Evolutionary conservation across 2,888 invertebrate species (phyloP), one percentile per base, ranked within the genome.

Genomic region (Dryocosmus kuriphilus): DNA sequence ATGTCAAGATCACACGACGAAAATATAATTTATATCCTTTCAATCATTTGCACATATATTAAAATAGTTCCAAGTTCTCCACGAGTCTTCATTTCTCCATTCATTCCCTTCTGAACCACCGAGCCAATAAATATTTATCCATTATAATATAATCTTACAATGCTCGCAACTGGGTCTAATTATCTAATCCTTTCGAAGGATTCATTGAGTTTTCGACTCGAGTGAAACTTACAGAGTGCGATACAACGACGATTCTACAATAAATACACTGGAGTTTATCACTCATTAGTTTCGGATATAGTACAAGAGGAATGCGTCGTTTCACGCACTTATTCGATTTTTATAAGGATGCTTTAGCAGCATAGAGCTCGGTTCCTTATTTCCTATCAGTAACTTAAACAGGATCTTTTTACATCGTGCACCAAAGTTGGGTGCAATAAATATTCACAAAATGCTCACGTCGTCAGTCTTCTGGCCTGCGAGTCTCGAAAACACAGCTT

Each of bases 181-280:
- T 46, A 19, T 22, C 35, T 57, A 11, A 65, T 65, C 65, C 74
- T 22, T 30, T 60, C 74, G 60, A 74, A 74, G 74, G 74, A 60
- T 60, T 27, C 60, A 71, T 51, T 71, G 35, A 24, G 11, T 38
- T 57, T 38, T 38, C 22, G 41, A 65, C 65, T 71, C 71, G 30
- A 71, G 9, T 2, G 24, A 65, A 71, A 71, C 19, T 71, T 57
- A 38, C n/a, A 74, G 24, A 35, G 9, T 74, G 27, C 74, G 60
- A 35, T 60, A 24, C 27, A 57, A 74, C 82, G 78, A 82, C 79
- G 67, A 81, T 80, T 83, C 83, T 85, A 85, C 79, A 84, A 84
- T 84, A 84, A 83, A 83, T 84, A 84, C 82, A 83, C 80, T 79
- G 80, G 83, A 83, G 82, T 83, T 79, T 77, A 78, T 80, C 79